Evolutionary conservation across 2,797 vertebrate genomes (phyloP), one percentile per base, ranked within the genome.

Genomic region (Scyliorhinus canicula): DNA sequence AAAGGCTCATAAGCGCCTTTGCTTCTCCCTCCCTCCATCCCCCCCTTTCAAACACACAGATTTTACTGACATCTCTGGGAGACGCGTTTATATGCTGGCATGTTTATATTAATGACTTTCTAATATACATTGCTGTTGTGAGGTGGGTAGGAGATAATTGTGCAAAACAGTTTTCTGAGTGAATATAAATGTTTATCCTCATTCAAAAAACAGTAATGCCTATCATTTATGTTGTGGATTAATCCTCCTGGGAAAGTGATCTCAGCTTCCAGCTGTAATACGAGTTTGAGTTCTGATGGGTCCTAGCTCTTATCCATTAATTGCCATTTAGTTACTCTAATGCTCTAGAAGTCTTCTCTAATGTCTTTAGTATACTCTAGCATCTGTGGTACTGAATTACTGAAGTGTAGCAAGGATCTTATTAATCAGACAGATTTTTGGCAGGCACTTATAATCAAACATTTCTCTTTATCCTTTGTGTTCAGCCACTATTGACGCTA

Each of bases 301-400:
- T 71, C 55, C 93, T 95, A 93, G 63, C 90, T 95, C 69, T 95
- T 88, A 91, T 95, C 95, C 96, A 95, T 95, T 96, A 95, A 96
- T 96, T 96, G 95, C 95, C 74, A 95, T 96, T 95, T 50, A 95
- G 93, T 95, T 95, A 95, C 95, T 96, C n/a, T 95, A 95, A 96
- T 95, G 95, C 96, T 95, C 96, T 95, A 93, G n/a, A n/a, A 60
- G 57, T 60, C 57, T 60, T 60, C 57, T 60, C 57, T 60, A 95
- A 96, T 95, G 95, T 96, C 95, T 96, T 95, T 95, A 95, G 95
- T 96, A 96, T 95, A 95, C 95, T 95, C 35, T 84, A 95, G 95
- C 95, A 96, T 96, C 96, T 96, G 96, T 94, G 95, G 96, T 95
- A 77, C 95, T 95, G n/a, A 79, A 28, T 96, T 95, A 95, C 95